These are phyloP conservation scores for Callorhinus ursinus DNA, from an alignment of 2,113 vertebrate genomes.

Conservation along the genomic window DNA sequence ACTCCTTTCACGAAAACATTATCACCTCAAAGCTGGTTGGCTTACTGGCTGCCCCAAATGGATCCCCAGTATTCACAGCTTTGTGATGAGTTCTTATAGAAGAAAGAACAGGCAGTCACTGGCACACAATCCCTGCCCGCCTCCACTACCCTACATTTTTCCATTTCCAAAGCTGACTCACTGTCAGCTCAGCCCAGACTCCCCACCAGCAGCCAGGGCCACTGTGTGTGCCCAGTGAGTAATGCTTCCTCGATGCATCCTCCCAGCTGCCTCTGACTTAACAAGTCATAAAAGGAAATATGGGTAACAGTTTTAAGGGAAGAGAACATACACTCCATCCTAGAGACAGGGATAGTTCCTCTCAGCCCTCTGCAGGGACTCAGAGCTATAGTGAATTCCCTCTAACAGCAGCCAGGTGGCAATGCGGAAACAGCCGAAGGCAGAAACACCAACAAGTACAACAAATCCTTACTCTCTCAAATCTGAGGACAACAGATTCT, in stretches of 20 bases:
- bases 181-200: slow-evolving; percentile 8
- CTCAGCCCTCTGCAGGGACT: neutral
- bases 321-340: neutral
- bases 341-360: slow-evolving; percentile 28
- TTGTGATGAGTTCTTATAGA: slow-evolving; percentile 6
- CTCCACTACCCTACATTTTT: slow-evolving; percentile 23
- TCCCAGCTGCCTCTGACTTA: slow-evolving; percentile 39
- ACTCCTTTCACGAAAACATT: neutral
- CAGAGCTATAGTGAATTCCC: slow-evolving; percentile 20
- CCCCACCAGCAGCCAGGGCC: neutral
- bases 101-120: slow-evolving; percentile 3
- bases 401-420: slow-evolving; percentile 81
- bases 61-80: neutral
- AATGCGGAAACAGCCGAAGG: slow-evolving; percentile 73
- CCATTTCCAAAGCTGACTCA: slow-evolving; percentile 76
- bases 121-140: neutral
- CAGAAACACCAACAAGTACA: neutral
- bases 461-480: neutral
- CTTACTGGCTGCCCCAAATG: neutral
- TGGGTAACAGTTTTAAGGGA: slow-evolving; percentile 13
- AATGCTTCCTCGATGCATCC: slow-evolving; percentile 67
- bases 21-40: neutral
- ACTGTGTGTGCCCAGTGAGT: slow-evolving; percentile 77
- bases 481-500: neutral
- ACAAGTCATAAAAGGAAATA: slow-evolving; percentile 78